Conservation (phyloP, 1,140 invertebrate species). For the Lamellibrachia luymesi region DNA sequence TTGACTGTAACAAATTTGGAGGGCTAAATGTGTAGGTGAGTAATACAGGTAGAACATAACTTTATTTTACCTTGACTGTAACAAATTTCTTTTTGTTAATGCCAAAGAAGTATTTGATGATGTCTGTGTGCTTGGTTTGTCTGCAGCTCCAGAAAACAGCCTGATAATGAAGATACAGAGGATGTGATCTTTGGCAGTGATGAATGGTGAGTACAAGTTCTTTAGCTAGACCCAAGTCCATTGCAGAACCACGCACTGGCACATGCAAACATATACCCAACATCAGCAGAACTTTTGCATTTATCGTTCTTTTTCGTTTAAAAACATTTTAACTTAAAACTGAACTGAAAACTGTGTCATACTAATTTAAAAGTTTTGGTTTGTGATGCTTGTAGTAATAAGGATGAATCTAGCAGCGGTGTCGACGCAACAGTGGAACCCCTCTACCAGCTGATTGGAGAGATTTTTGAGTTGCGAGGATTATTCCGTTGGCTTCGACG, state of each 20-base stretch:
- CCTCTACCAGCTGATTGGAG: conserved; percentile 78
- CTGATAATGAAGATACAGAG: conserved; percentile 47
- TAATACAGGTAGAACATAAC: no score
- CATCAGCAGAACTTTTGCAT: background rate
- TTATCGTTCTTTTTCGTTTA: background rate
- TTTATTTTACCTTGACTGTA: no score
- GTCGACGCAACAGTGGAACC: conserved; percentile 83
- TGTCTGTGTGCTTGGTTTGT: background rate
- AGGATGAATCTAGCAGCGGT: conserved; percentile 42
- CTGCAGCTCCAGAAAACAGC: conserved; percentile 17
- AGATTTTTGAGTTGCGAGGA: conserved; percentile 85
- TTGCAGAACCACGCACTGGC: background rate
- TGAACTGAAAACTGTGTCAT: background rate
- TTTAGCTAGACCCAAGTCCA: background rate
- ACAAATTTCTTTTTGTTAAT: no score
- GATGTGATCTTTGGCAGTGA: conserved; percentile 53
- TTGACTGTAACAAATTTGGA: no score
- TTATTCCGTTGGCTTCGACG: conserved; percentile 83
- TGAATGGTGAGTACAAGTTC: conserved; percentile 41
- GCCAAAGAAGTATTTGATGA: conserved; percentile 59
- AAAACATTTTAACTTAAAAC: background rate
- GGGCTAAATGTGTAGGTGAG: no score
- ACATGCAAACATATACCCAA: background rate
- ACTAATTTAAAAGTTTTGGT: conserved; percentile 57
- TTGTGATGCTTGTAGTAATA: conserved; percentile 26